Percentiles rank a stretch among this genome's conserved stretches.
phyloP scores from a whole-genome alignment of 2,888 invertebrate genomes.

The Cryptophagus acutangulus region DNA sequence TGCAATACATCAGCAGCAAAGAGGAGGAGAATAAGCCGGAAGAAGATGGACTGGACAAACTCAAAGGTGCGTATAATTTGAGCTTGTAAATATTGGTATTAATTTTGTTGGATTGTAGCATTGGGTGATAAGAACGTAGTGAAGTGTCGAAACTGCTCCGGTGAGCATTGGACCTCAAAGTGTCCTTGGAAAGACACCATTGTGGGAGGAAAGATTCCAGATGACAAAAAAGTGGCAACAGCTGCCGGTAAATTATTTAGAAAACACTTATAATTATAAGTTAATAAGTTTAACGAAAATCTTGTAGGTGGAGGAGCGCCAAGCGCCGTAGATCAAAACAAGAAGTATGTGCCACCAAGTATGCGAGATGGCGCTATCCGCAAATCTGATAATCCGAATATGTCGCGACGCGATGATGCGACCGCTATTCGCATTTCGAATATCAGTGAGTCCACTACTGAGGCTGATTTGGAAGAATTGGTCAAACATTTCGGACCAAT shows the following conservation, averaged over 20 bases:
- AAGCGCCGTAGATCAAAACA: conserved; percentile 29
- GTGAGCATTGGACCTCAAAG: conserved; percentile 97
- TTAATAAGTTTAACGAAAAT: too few species aligned
- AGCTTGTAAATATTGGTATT: conserved; percentile 8
- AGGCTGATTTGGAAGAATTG: conserved; percentile 91
- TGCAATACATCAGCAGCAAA: conserved; percentile 87
- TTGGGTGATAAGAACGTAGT: conserved; percentile 63
- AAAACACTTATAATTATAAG: conserved; percentile 7
- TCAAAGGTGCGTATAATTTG: conserved; percentile 55
- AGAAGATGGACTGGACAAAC: conserved; percentile 73
- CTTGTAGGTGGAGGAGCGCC: conserved; percentile 12
- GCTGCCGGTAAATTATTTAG: conserved; percentile 19
- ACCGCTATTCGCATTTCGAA: conserved; percentile 96
- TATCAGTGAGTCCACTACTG: conserved; percentile 91
- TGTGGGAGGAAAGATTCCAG: conserved; percentile 59
- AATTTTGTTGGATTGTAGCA: conserved; percentile 31
- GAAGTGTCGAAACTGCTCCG: conserved; percentile 85
- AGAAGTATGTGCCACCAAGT: conserved; percentile 83
- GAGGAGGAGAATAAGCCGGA: conserved; percentile 84
- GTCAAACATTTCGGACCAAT: conserved; percentile 92
- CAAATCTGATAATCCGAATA: conserved; percentile 62
- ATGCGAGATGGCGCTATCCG: conserved; percentile 74
- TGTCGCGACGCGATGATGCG: conserved; percentile 62
- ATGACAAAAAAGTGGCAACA: conserved; percentile 49
- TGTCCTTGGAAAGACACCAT: conserved; percentile 96